Evolutionary conservation across 2,888 invertebrate genomes (phyloP), one percentile per base, ranked within the genome.

Genomic region (Cheiracanthium punctorium): DNA sequence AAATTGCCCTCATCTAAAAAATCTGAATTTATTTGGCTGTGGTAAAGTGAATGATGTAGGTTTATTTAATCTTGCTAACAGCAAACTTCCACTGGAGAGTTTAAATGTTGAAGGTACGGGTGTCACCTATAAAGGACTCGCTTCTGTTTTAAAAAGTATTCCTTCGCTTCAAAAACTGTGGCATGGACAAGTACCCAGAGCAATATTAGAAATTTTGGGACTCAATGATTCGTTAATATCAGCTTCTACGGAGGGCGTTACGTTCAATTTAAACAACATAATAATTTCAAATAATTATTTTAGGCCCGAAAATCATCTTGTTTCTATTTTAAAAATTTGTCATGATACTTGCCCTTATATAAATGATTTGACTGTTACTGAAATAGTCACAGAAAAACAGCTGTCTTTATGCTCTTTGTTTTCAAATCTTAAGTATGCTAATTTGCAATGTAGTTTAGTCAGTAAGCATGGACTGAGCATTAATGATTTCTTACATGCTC

Each of bases 181-280:
- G 17, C 75, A 71, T 76, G 64, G 64, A 48, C 80, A 86, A 33
- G 80, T 86, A 48, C 85, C 85, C 14, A 75, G 71, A 75, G 85
- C 80, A 65, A 75, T 86, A 86, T 86, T 80, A 33, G 85, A 86
- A 86, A 80, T 80, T 41, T 73, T 30, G 5, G 84, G 84, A 28
- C 74, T 79, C n/a, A 73, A 85, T 70, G 79, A 79, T 41, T n/a
- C 74, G 17, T 72, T 58, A 20, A 72, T 41, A 24, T 12, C 24
- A 64, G 24, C 28, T n/a, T 67, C 30, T 12, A 52, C 32, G 48
- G 14, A 74, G 37, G 24, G 2, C 24, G 2, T 4, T 12, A 30
- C 69, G 20, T 80, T 85, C 24, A 85, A 74, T 67, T 79, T 85
- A 17, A 74, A n/a, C n/a, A 85, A 85, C 41, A 65, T 85, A 24